Base-by-base conservation (phyloP, 2,888 invertebrate species). In the Mythimna vitellina region DNA sequence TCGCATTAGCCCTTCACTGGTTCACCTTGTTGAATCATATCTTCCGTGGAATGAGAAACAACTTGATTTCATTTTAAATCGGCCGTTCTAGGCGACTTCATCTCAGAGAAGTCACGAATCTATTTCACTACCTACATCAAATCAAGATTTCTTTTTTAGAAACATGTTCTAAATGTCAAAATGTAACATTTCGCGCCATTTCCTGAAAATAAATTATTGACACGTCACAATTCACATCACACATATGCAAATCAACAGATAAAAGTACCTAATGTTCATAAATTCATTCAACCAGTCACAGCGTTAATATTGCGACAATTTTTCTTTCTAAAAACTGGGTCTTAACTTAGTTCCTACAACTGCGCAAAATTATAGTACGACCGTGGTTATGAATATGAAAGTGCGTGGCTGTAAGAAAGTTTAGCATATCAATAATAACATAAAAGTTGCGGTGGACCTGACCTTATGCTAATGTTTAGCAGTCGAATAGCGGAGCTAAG, bases 381-480 rank as follows among this genome's bases (percentile, higher is more conserved):
- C 7, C 8, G 29, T 42, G 0, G n/a, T 10, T 22, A 73, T 35
- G 70, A 81, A 22, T 22, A 68, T 25, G 70, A 78, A 81, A 76
- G 65, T 70, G 62, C 49, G 64, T 22, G 46, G 46, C 17, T 46
- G 6, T 32, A 60, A 51, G 70, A 81, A 70, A 77, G 78, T 77
- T 68, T 46, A 46, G 56, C 22, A 54, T 66, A 74, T 57, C 20
- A 32, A 56, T 66, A 76, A 70, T 70, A 81, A 70, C 35, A 57
- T 54, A 60, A 42, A 32, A 38, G 20, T 17, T 25, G 49, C 8
- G 29, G 57, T 42, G n/a, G 12, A 53, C 14, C 60, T 68, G 76
- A 78, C 69, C 78, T 63, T 77, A 78, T 76, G 82, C 70, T 38
- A 78, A 78, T 78, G 10, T 77, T 63, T 65, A 38, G 51, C 65